Conservation (phyloP, 2,888 invertebrate species). For the Tupiocoris notatus region DNA sequence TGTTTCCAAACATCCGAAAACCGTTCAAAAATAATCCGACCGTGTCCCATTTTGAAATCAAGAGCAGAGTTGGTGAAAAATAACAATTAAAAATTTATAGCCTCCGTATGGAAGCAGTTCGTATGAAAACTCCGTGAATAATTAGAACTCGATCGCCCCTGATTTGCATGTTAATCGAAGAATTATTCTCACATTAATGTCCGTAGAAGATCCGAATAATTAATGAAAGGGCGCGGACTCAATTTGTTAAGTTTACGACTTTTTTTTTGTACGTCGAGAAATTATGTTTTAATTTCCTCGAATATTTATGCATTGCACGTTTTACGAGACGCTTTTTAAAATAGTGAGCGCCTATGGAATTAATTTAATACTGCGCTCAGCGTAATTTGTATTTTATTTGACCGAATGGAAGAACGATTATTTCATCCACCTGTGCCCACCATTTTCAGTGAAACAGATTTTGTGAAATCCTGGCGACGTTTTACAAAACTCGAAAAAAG, state of each 20-base stretch:
- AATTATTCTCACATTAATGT: neutral
- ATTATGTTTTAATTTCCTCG: neutral
- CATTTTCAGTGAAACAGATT: too few relatives aligned
- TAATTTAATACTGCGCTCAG: too few relatives aligned
- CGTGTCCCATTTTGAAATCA: neutral
- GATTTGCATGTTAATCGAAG: constrained; percentile 4
- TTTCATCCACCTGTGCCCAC: too few relatives aligned
- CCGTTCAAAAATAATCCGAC: neutral
- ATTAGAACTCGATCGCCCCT: neutral
- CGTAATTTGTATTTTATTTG: too few relatives aligned
- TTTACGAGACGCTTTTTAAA: too few relatives aligned
- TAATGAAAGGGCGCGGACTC: neutral
- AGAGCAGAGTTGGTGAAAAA: neutral
- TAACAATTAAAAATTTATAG: neutral
- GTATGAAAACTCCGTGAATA: neutral
- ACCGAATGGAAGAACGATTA: too few relatives aligned
- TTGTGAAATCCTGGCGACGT: too few relatives aligned
- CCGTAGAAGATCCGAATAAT: neutral
- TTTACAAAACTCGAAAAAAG: too few relatives aligned
- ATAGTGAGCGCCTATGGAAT: too few relatives aligned
- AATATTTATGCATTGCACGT: neutral
- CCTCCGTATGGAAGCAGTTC: too few relatives aligned
- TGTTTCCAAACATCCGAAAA: neutral
- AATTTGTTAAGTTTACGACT: neutral
- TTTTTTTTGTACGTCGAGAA: neutral